Percentiles rank a stretch among this genome's conserved stretches.
phyloP scores from a whole-genome alignment of 2,888 invertebrate species.

The Pelosia muscerda region DNA sequence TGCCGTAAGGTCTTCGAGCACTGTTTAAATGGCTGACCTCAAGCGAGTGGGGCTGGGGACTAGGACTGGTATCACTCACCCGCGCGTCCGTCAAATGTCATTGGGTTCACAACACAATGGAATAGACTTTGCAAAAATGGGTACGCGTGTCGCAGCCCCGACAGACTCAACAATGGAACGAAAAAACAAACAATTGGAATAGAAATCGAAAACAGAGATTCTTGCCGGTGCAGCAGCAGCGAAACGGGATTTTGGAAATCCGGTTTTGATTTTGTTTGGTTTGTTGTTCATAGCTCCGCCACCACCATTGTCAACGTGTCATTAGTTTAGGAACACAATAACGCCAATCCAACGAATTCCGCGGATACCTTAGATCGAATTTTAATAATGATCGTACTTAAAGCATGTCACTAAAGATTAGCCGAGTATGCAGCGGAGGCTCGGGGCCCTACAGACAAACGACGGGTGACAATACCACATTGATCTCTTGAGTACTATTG shows the following conservation, averaged over 20 bases:
- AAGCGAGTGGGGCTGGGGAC: constrained; percentile 58
- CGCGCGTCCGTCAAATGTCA: constrained; percentile 82
- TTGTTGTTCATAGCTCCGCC: constrained; percentile 67
- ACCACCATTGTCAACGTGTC: constrained; percentile 68
- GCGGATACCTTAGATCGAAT: constrained; percentile 36
- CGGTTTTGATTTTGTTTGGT: constrained; percentile 80
- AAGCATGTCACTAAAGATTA: constrained; percentile 17
- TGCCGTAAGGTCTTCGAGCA: constrained; percentile 47
- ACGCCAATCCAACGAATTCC: constrained; percentile 55
- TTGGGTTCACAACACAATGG: constrained; percentile 78
- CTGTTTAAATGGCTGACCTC: constrained; percentile 59
- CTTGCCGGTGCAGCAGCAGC: constrained; percentile 72
- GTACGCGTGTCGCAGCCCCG: constrained; percentile 80
- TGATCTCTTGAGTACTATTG: neutral
- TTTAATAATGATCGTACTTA: constrained; percentile 19
- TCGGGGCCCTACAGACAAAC: constrained; percentile 1
- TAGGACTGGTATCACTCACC: constrained; percentile 51
- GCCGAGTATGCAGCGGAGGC: neutral
- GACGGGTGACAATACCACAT: neutral
- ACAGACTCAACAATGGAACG: constrained; percentile 77
- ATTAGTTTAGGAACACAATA: constrained; percentile 55
- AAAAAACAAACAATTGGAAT: constrained; percentile 85
- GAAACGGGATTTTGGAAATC: constrained; percentile 86
- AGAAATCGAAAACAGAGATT: constrained; percentile 86
- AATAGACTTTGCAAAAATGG: constrained; percentile 84